phyloP scores from a whole-genome alignment of 2,797 vertebrate genomes.

The Podargus strigoides region DNA sequence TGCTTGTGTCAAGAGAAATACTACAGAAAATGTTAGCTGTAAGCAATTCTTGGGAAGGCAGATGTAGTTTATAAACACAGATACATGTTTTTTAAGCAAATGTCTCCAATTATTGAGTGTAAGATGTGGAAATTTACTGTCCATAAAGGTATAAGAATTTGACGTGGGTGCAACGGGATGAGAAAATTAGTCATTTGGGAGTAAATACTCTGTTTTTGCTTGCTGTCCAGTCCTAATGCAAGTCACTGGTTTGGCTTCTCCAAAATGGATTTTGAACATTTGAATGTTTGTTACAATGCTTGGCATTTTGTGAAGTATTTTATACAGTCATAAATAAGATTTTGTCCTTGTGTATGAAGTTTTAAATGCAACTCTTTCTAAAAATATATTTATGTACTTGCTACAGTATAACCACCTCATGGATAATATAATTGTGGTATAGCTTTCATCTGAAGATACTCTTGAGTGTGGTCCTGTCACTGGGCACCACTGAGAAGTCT shows the following conservation, averaged over 20 bases:
- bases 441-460: neutral
- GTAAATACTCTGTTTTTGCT: neutral
- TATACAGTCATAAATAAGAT: neutral
- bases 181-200: neutral
- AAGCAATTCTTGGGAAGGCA: neutral
- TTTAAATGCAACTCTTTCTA: neutral
- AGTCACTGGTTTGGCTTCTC: neutral
- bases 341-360: neutral
- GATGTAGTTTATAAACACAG: neutral
- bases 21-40: neutral
- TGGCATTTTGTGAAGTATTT: neutral
- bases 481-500: too few relatives aligned
- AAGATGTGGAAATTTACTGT: neutral
- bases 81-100: neutral
- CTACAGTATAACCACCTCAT: neutral
- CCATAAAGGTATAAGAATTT: neutral
- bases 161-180: neutral
- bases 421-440: neutral
- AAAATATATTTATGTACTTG: neutral
- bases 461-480: neutral
- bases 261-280: neutral
- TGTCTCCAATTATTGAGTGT: neutral
- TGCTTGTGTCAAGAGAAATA: accelerated
- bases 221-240: neutral
- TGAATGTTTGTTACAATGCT: neutral